phyloP scores from a whole-genome alignment of 2,888 invertebrate genomes.

The Steromphala cineraria region DNA sequence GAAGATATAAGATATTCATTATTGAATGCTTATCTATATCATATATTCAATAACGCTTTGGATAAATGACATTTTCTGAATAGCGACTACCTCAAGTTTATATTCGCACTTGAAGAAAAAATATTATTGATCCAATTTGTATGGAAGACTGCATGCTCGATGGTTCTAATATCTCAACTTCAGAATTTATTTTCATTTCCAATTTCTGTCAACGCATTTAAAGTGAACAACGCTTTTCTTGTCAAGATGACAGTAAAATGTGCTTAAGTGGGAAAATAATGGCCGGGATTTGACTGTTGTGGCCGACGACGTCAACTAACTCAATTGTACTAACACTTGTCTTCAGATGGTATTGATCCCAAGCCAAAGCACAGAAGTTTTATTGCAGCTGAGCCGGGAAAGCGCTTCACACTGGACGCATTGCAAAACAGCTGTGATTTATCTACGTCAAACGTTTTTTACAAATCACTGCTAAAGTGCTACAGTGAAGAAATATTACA shows the following conservation, averaged over 20 bases:
- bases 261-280: background rate
- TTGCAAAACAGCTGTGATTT: background rate
- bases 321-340: conserved; percentile 2
- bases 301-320: background rate
- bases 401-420: background rate
- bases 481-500: background rate
- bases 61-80: too few relatives aligned
- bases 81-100: too few relatives aligned
- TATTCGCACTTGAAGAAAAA: too few relatives aligned
- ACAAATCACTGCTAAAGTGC: background rate
- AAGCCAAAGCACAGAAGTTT: background rate
- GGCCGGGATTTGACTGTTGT: conserved; percentile 9
- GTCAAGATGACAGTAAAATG: conserved; percentile 3
- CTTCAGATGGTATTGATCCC: background rate
- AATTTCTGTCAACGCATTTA: background rate
- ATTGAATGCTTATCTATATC: too few relatives aligned
- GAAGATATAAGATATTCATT: too few relatives aligned
- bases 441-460: background rate
- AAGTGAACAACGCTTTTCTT: conserved; percentile 18
- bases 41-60: too few relatives aligned
- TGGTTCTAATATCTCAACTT: background rate
- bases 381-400: background rate
- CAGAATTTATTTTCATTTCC: conserved; percentile 9
- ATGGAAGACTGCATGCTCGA: too few relatives aligned
- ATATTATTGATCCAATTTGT: too few relatives aligned